Percentiles rank a stretch among this genome's conserved stretches.
Conservation (phyloP, 1,140 invertebrate species). For the Drosophila nebulosa region DNA sequence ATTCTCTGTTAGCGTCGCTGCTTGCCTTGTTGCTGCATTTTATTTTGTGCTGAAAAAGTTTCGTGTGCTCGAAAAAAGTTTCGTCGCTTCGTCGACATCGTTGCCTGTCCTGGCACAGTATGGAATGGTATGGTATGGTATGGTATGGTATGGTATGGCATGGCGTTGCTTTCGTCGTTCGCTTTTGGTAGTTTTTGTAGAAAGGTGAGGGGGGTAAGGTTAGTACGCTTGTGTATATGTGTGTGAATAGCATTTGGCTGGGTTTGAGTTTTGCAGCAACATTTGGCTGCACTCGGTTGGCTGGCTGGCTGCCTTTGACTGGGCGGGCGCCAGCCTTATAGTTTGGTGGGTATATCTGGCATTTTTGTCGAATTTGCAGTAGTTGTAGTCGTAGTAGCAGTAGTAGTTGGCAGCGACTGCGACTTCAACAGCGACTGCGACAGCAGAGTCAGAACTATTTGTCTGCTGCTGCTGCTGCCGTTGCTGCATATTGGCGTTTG, state of each 20-base stretch:
- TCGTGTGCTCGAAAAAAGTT: constrained; percentile 81
- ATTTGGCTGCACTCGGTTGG: constrained; percentile 78
- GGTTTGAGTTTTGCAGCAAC: constrained; percentile 74
- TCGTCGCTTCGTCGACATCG: constrained; percentile 77
- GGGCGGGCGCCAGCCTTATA: constrained; percentile 46
- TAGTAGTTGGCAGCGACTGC: constrained; percentile 24
- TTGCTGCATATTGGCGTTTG: constrained; percentile 50
- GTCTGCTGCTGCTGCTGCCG: constrained; percentile 29
- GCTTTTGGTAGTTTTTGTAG: constrained; percentile 65
- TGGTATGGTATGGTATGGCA: not conserved
- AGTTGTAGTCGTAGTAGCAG: constrained; percentile 25
- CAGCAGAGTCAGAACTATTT: constrained; percentile 74
- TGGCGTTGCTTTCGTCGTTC: constrained; percentile 22
- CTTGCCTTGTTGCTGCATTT: constrained; percentile 68
- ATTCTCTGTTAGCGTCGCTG: constrained; percentile 33
- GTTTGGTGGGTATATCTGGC: constrained; percentile 76
- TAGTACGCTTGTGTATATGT: constrained; percentile 21
- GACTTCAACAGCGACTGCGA: constrained; percentile 21
- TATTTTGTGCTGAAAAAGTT: constrained; percentile 81
- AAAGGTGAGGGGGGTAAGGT: constrained; percentile 24
- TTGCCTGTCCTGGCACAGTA: constrained; percentile 34
- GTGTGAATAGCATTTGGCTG: constrained; percentile 58
- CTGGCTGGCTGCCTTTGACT: constrained; percentile 34
- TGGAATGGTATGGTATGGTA: too few relatives aligned
- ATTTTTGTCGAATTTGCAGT: constrained; percentile 77